Base-by-base conservation (phyloP, 2,888 invertebrate genomes). In the Lasioglossum leucozonium region DNA sequence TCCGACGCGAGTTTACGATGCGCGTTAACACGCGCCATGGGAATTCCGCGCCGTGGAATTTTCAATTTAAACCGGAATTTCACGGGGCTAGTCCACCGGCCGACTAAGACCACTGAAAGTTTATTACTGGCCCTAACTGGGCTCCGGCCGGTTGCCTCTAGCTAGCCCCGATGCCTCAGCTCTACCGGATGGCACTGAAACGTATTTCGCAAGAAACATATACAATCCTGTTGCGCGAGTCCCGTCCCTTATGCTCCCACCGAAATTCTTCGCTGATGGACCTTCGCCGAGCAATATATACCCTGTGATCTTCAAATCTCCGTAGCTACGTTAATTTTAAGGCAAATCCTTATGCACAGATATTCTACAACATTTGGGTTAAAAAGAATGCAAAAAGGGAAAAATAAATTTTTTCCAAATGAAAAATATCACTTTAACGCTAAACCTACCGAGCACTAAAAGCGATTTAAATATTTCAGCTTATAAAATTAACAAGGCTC, bases 31-130 rank as follows among this genome's bases (percentile, higher is more conserved):
- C 44, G 42, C 72, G 55, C 65, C 51, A 62, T 22, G 79, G 44
- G 77, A 81, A 62, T 74, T 80, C 62, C 75, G 69, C 30, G 16
- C 42, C 51, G 71, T 73, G 86, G 86, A 85, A 85, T 86, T 85
- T 86, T 86, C 86, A 86, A 85, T 86, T 86, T 85, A 78, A 81
- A 69, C 69, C 40, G 85, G 77, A 87, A 87, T 87, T 69, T 67
- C 73, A 16, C 18, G 8, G 65, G 71, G 42, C 55, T 44, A 79
- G 79, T 76, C 67, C 44, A 16, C 34, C 18, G 65, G 26, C 34
- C 65, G 84, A 47, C 74, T 34, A 72, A 78, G 72, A 77, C 72
- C 77, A 58, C 73, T 55, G 44, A 44, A 81, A 86, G 44, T 85
- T 86, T 85, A 85, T 85, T 77, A 75, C 85, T 6, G 22, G 34